Evolutionary conservation across 1,140 invertebrate species (phyloP).

Genomic region (Aphelenchoides fujianensis): DNA sequence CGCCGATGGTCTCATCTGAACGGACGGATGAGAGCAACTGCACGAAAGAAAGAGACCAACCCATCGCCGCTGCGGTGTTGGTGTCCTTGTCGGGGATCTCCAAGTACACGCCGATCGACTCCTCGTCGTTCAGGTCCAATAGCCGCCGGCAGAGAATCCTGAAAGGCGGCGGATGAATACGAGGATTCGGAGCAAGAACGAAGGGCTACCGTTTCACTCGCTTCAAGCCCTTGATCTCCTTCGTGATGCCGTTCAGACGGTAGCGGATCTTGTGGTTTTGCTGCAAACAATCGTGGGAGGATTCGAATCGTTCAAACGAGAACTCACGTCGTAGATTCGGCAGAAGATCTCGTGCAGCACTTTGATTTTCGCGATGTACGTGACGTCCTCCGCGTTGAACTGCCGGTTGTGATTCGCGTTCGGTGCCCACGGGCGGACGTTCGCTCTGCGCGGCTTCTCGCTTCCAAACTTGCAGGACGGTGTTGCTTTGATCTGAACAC

Average conservation of each 20-base stretch:
- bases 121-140: not conserved
- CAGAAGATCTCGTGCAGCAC: conserved; percentile 2
- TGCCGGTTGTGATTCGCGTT: conserved; percentile 6
- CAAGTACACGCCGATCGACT: not conserved
- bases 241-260: conserved; percentile 7
- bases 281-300: not conserved
- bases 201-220: conserved; percentile 9
- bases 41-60: no score
- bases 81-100: conserved; percentile 12
- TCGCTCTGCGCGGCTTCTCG: not conserved
- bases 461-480: not conserved
- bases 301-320: not conserved
- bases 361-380: conserved; percentile 17
- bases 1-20: conserved; percentile 16
- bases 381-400: conserved; percentile 1
- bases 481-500: not conserved
- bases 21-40: no score
- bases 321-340: conserved; percentile 17
- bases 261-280: conserved; percentile 16
- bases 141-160: conserved; percentile 17
- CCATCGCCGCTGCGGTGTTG: not conserved
- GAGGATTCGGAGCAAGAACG: not conserved
- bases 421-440: conserved; percentile 15
- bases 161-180: not conserved
- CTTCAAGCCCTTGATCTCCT: conserved; percentile 21